Conservation (phyloP, 2,797 vertebrate species). For the Thamnophis elegans region DNA sequence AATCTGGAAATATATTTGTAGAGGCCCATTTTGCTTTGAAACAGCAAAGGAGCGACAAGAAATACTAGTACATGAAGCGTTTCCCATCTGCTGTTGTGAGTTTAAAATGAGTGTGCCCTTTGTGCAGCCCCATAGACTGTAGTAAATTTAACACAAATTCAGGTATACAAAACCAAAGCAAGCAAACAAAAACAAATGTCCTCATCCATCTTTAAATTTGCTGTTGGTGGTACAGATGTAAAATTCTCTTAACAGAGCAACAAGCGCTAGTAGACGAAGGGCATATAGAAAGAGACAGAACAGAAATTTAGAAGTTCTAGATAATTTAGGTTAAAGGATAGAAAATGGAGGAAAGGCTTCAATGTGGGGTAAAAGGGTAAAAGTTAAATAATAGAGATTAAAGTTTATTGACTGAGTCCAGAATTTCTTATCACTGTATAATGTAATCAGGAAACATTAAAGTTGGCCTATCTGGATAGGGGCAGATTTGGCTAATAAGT, state of each 20-base stretch:
- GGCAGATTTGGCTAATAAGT: background rate
- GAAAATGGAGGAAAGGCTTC: background rate
- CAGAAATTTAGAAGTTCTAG: slow-evolving; percentile 28
- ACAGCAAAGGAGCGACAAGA: background rate
- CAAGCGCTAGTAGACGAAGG: background rate
- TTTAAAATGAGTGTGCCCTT: slow-evolving; percentile 37
- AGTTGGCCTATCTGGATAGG: background rate
- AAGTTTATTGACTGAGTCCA: background rate
- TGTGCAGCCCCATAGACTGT: slow-evolving; percentile 18
- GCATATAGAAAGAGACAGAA: slow-evolving; percentile 4
- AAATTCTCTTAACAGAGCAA: slow-evolving; percentile 30
- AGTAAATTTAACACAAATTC: slow-evolving; percentile 44
- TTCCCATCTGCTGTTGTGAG: slow-evolving; percentile 9
- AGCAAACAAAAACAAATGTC: background rate
- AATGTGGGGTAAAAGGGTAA: fast-evolving
- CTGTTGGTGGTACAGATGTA: slow-evolving; percentile 16
- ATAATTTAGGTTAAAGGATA: background rate
- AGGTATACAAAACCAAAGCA: background rate
- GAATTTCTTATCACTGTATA: background rate
- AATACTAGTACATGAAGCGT: slow-evolving; percentile 6
- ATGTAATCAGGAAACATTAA: background rate
- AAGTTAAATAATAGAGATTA: background rate
- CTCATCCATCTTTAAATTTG: slow-evolving; percentile 51
- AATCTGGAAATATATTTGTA: slow-evolving; percentile 6
- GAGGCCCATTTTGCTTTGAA: background rate